phyloP scores from a whole-genome alignment of 1,140 invertebrate species.

The Coboldia fuscipes region DNA sequence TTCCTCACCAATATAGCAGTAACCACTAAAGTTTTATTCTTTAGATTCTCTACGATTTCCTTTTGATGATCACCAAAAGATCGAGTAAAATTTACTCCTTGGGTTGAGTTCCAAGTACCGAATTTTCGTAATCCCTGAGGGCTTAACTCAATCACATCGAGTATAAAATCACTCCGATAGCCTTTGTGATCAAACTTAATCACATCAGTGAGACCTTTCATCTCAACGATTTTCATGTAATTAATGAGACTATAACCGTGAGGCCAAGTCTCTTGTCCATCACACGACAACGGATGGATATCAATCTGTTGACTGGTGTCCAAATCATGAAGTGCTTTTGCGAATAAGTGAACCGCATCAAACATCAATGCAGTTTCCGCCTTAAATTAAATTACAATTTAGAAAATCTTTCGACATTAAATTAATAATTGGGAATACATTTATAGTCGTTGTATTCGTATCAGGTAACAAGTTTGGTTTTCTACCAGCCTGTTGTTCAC shows the following conservation, averaged over 20 bases:
- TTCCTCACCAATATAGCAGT: slow-evolving; percentile 72
- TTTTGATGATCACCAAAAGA: slow-evolving; percentile 64
- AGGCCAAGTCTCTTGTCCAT: slow-evolving; percentile 76
- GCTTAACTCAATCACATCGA: slow-evolving; percentile 76
- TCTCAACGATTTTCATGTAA: slow-evolving; percentile 93
- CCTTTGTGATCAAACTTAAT: slow-evolving; percentile 91
- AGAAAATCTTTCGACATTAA: background rate
- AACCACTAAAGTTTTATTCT: slow-evolving; percentile 81
- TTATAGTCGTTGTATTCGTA: too few species aligned
- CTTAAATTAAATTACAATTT: slow-evolving; percentile 28
- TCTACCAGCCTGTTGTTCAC: background rate
- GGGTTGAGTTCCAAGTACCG: slow-evolving; percentile 68
- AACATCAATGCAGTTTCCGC: slow-evolving; percentile 91
- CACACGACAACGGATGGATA: slow-evolving; percentile 70
- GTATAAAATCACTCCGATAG: slow-evolving; percentile 71
- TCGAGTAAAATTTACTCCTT: slow-evolving; percentile 76
- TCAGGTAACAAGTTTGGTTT: slow-evolving; percentile 1
- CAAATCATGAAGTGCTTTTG: slow-evolving; percentile 77
- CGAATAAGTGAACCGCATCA: slow-evolving; percentile 83
- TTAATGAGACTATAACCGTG: slow-evolving; percentile 89
- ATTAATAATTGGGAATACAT: background rate
- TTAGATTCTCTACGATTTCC: slow-evolving; percentile 65
- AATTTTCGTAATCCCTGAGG: slow-evolving; percentile 62
- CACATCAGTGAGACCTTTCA: slow-evolving; percentile 74
- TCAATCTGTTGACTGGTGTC: slow-evolving; percentile 78